These are phyloP conservation scores for Pachyseris speciosa DNA, from an alignment of 64 coral and sea anemone genomes.

Conservation along the genomic window DNA sequence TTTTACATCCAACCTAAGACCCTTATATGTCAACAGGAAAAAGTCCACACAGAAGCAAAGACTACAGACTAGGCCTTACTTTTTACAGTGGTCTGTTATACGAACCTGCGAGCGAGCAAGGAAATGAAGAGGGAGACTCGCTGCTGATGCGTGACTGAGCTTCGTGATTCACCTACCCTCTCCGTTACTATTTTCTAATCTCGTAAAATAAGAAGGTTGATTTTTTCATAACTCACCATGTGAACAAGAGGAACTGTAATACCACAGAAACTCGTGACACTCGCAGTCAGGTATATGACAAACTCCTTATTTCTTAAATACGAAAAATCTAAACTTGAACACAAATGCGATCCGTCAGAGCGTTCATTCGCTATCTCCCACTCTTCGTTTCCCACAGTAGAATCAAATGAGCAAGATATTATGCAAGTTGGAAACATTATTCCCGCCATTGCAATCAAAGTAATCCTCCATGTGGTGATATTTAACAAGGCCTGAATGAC, in stretches of 20 bases:
- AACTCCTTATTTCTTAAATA: not conserved
- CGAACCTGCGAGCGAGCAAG: no score
- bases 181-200: no score
- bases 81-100: no score
- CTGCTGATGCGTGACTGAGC: no score
- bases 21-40: no score
- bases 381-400: constrained; percentile 9
- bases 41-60: no score
- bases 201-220: no score
- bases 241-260: not conserved
- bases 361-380: not conserved
- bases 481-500: constrained; percentile 34
- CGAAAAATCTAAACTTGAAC: not conserved
- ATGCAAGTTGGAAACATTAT: constrained; percentile 25
- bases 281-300: not conserved
- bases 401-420: constrained; percentile 40
- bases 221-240: not conserved
- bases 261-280: not conserved
- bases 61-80: no score
- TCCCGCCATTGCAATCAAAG: constrained; percentile 49
- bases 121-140: no score
- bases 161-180: no score
- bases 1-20: no score
- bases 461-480: constrained; percentile 20
- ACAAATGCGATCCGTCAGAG: not conserved